phyloP scores from a whole-genome alignment of 2,113 vertebrate species.

The Xenopus tropicalis region DNA sequence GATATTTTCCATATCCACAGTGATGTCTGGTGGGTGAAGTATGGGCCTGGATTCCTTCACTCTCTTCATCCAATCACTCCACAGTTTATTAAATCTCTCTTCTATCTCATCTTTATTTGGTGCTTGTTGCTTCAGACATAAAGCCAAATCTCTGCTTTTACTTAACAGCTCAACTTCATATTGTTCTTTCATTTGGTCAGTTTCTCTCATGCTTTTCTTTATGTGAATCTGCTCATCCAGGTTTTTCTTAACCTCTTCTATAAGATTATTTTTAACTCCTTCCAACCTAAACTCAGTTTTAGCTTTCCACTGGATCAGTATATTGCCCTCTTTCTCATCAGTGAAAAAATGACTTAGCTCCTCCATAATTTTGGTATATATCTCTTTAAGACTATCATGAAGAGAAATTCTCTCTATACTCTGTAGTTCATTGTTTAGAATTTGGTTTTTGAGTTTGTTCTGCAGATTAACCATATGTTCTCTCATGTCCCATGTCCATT shows the following conservation, averaged over 20 bases:
- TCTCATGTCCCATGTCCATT: constrained; percentile 58
- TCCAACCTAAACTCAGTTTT: constrained; percentile 43
- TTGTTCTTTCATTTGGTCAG: constrained; percentile 38
- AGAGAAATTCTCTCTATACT: background rate
- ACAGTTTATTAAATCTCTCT: constrained; percentile 46
- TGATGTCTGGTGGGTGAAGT: constrained; percentile 9
- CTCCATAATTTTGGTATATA: constrained; percentile 25
- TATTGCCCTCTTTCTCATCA: constrained; percentile 52
- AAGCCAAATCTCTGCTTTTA: constrained; percentile 47
- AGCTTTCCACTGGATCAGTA: constrained; percentile 55
- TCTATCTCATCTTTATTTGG: constrained; percentile 45
- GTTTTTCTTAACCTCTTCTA: constrained; percentile 45
- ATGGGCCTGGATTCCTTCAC: background rate
- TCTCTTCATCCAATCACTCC: constrained; percentile 42
- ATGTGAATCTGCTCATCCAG: constrained; percentile 37
- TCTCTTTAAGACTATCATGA: constrained; percentile 17
- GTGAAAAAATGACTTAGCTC: constrained; percentile 52
- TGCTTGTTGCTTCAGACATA: constrained; percentile 24
- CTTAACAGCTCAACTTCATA: constrained; percentile 48
- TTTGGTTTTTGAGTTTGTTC: constrained; percentile 48
- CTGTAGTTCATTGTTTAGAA: constrained; percentile 46
- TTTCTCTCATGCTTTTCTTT: constrained; percentile 38
- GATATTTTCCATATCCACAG: constrained; percentile 43
- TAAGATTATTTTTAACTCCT: constrained; percentile 43
- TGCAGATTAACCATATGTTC: constrained; percentile 52